Evolutionary conservation across 1,140 invertebrate genomes (phyloP).

Genomic region (Rhizoglyphus robini): DNA sequence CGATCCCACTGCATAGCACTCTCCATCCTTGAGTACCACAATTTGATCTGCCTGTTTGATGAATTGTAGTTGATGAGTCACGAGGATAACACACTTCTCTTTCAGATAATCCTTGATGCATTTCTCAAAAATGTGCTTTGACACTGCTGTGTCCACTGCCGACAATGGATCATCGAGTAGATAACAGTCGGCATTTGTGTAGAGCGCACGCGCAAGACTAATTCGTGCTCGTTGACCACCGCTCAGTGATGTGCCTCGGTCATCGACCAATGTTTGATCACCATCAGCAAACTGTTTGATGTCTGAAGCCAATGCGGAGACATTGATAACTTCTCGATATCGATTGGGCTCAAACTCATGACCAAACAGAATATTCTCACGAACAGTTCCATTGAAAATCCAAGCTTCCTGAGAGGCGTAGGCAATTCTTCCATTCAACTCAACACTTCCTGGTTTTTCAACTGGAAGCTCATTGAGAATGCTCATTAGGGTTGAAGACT

Average conservation of each 20-base stretch:
- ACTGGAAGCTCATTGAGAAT: slow-evolving; percentile 20
- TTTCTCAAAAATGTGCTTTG: slow-evolving; percentile 35
- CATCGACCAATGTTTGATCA: slow-evolving; percentile 27
- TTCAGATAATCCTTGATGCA: slow-evolving; percentile 38
- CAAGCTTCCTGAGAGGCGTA: too few species aligned
- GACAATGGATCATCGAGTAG: slow-evolving; percentile 27
- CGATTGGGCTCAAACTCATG: slow-evolving; percentile 51
- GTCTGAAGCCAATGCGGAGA: slow-evolving; percentile 60
- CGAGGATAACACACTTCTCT: too few species aligned
- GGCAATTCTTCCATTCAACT: slow-evolving; percentile 28
- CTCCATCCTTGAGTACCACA: too few species aligned
- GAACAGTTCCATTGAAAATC: too few species aligned
- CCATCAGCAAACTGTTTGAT: slow-evolving; percentile 47
- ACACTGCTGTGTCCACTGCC: slow-evolving; percentile 39
- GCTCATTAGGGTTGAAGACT: slow-evolving; percentile 22
- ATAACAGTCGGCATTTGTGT: slow-evolving; percentile 39
- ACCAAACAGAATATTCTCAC: too few species aligned
- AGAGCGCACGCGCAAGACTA: too few species aligned
- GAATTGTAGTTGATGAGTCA: too few species aligned
- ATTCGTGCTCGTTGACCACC: too few species aligned
- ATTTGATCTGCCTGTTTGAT: too few species aligned
- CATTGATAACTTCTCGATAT: slow-evolving; percentile 50
- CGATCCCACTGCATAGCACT: slow-evolving; percentile 17
- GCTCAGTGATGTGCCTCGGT: slow-evolving; percentile 72
- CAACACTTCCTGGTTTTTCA: too few species aligned